phyloP scores from a whole-genome alignment of 1,140 invertebrate species.

The Orchestia grillus region DNA sequence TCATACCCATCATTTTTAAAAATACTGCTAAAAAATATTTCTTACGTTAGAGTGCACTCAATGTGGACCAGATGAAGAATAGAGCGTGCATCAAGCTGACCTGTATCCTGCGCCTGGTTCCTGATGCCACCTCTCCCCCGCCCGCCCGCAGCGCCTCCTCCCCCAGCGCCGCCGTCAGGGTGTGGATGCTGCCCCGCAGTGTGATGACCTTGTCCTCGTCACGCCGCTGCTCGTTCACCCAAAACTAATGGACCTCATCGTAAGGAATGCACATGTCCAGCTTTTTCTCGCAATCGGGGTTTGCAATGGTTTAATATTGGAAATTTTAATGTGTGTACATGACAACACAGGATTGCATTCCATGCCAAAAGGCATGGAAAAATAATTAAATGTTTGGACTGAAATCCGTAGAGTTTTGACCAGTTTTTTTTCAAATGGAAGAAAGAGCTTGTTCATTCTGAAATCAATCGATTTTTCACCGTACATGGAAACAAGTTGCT shows the following conservation, averaged over 20 bases:
- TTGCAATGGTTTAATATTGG: not conserved
- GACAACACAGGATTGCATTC: too few relatives aligned
- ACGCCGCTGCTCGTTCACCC: slow-evolving; percentile 77
- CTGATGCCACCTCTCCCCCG: slow-evolving; percentile 61
- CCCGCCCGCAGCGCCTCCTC: slow-evolving; percentile 41
- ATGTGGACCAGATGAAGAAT: not conserved
- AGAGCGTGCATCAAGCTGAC: not conserved
- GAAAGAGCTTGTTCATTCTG: too few relatives aligned
- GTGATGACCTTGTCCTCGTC: slow-evolving; percentile 93
- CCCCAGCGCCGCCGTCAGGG: slow-evolving; percentile 62
- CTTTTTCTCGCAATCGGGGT: too few relatives aligned
- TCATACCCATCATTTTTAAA: not conserved
- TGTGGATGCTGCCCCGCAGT: slow-evolving; percentile 71
- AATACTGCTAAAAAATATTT: not conserved
- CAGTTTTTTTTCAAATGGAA: too few relatives aligned
- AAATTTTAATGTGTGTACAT: too few relatives aligned
- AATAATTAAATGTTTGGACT: not conserved
- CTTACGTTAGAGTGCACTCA: not conserved
- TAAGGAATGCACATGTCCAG: too few relatives aligned
- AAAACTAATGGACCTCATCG: too few relatives aligned
- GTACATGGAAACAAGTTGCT: too few relatives aligned
- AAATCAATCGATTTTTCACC: too few relatives aligned
- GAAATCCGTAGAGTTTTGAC: not conserved
- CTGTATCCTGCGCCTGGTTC: not conserved
- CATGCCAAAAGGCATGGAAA: too few relatives aligned